These are phyloP conservation scores for Pedetes capensis DNA, from an alignment of 2,113 vertebrate species.

Conservation along the genomic window DNA sequence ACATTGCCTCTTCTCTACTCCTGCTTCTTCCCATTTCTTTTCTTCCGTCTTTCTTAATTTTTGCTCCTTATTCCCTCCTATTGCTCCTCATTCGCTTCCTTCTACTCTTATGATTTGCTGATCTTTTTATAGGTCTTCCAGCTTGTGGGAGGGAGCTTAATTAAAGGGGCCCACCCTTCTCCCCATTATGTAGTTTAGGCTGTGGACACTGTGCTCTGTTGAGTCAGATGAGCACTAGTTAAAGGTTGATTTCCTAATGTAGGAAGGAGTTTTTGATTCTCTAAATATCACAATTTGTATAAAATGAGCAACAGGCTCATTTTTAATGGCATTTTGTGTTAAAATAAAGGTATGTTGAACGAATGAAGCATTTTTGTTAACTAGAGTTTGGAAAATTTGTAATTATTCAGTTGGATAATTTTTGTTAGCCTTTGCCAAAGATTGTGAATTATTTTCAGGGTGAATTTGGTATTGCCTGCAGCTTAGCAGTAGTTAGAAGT, in stretches of 20 bases:
- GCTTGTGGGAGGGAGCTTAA: neutral
- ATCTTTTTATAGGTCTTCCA: neutral
- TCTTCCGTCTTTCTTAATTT: neutral
- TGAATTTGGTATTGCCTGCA: neutral
- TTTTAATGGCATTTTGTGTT: neutral
- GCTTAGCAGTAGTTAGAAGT: neutral
- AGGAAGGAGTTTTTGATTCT: neutral
- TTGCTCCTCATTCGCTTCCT: neutral
- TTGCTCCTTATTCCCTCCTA: neutral
- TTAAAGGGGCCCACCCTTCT: neutral
- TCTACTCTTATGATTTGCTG: neutral
- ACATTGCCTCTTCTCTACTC: neutral
- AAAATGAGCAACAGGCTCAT: neutral
- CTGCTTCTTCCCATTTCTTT: fast-evolving
- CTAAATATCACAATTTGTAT: neutral
- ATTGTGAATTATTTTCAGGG: slow-evolving; percentile 7
- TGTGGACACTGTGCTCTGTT: neutral
- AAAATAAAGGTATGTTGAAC: neutral
- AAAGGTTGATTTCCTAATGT: neutral
- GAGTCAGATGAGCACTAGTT: neutral
- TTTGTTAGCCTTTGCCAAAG: neutral
- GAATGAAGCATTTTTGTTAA: neutral
- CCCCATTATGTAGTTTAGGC: neutral
- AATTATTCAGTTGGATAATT: neutral
- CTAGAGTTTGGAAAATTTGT: neutral